A percentile compares a stretch with the other conserved stretches of the same genome.
Evolutionary conservation across 2,797 vertebrate genomes (phyloP).

Genomic region (Notolabrus celidotus): DNA sequence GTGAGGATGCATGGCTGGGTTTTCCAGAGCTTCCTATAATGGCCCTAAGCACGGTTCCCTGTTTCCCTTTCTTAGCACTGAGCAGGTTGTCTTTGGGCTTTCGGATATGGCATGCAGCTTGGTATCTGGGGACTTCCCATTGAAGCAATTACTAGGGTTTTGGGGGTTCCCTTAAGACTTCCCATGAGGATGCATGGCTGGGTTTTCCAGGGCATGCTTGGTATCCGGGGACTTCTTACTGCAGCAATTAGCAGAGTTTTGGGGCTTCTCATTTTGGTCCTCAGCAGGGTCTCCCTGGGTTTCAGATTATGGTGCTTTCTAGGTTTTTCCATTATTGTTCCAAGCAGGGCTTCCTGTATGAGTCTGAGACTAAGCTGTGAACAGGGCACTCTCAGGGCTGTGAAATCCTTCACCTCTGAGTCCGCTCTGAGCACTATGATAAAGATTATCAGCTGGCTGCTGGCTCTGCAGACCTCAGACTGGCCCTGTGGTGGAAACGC

Average conservation of each 20-base stretch:
- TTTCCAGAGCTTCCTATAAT: not conserved
- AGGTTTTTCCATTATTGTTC: not conserved
- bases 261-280: too few species aligned
- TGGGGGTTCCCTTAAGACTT: too few species aligned
- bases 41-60: too few species aligned
- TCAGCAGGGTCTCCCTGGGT: not conserved
- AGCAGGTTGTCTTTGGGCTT: too few species aligned
- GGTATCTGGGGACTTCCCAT: not conserved
- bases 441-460: not conserved
- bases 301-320: not conserved
- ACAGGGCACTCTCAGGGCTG: too few species aligned
- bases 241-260: too few species aligned
- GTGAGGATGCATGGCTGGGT: too few species aligned
- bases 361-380: not conserved
- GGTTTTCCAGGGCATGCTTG: not conserved
- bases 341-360: not conserved
- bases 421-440: not conserved
- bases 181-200: too few species aligned
- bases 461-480: not conserved
- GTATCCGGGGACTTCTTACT: too few species aligned
- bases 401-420: rapidly evolving
- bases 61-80: too few species aligned
- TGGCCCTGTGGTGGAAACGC: slow-evolving; percentile 7
- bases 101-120: not conserved
- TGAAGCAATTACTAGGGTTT: too few species aligned